phyloP scores from a whole-genome alignment of 2,888 invertebrate genomes.

The Timema podura region DNA sequence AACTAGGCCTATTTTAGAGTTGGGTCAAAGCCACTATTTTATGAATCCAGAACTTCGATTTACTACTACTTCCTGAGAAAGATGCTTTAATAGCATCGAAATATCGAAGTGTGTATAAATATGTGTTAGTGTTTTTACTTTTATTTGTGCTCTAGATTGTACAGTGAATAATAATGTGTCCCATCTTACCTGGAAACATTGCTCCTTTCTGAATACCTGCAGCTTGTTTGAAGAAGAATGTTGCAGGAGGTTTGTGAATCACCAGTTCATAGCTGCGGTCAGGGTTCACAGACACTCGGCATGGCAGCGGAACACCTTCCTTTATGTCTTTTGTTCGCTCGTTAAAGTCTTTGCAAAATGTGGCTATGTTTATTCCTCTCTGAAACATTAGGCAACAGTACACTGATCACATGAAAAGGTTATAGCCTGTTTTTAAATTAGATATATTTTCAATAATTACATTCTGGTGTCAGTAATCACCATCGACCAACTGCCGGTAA shows the following conservation, averaged over 20 bases:
- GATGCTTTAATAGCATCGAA: too few relatives aligned
- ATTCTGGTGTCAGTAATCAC: too few relatives aligned
- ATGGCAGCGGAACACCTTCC: conserved; percentile 85
- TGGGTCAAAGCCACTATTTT: too few relatives aligned
- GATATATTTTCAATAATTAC: too few relatives aligned
- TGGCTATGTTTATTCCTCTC: conserved; percentile 93
- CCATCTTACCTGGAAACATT: conserved; percentile 46
- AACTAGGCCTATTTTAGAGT: too few relatives aligned
- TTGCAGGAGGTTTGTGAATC: conserved; percentile 83
- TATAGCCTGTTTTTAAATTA: too few relatives aligned
- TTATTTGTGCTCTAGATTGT: conserved; percentile 8
- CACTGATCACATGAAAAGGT: too few relatives aligned
- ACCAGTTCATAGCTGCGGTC: conserved; percentile 80
- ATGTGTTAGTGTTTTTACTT: too few relatives aligned
- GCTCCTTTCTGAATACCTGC: conserved; percentile 85
- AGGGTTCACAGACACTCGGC: conserved; percentile 73
- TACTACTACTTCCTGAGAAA: too few relatives aligned
- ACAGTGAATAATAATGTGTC: conserved; percentile 15
- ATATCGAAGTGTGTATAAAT: too few relatives aligned
- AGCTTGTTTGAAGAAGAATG: conserved; percentile 88
- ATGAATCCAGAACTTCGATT: too few relatives aligned
- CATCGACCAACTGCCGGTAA: too few relatives aligned
- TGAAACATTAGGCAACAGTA: conserved; percentile 46
- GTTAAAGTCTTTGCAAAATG: conserved; percentile 98
- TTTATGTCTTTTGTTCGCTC: conserved; percentile 84